Evolutionary conservation across 2,797 vertebrate genomes (phyloP).

Genomic region (Pogonophryne albipinna): DNA sequence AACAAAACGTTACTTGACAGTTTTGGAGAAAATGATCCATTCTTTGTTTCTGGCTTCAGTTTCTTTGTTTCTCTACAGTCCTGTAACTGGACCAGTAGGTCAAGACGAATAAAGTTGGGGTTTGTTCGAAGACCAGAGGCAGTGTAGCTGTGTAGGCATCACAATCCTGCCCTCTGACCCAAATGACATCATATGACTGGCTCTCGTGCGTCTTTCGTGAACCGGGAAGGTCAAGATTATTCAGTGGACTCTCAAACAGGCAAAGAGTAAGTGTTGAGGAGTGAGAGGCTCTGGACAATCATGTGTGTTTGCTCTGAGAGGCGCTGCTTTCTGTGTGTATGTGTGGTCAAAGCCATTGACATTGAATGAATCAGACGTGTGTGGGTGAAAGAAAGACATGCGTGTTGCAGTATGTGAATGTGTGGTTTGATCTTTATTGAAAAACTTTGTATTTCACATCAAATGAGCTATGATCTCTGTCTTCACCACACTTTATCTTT

Average conservation of each 20-base stretch:
- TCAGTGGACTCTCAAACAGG: constrained; percentile 77
- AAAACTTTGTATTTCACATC: background rate
- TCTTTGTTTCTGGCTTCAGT: constrained; percentile 43
- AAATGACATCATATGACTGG: constrained; percentile 74
- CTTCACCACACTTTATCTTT: background rate
- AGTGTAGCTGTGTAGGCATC: constrained; percentile 70
- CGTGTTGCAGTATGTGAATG: background rate
- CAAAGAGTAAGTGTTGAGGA: constrained; percentile 63
- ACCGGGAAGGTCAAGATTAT: constrained; percentile 74
- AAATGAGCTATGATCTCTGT: background rate
- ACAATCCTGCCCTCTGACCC: constrained; percentile 63
- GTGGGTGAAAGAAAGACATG: constrained; percentile 1
- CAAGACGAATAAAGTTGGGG: constrained; percentile 48
- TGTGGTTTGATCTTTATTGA: background rate
- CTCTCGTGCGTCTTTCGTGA: constrained; percentile 72
- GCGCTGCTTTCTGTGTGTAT: constrained; percentile 42
- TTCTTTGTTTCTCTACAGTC: constrained; percentile 60
- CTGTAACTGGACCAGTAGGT: constrained; percentile 49
- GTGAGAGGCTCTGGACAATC: constrained; percentile 60
- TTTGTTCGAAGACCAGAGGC: constrained; percentile 61
- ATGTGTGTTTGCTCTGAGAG: constrained; percentile 70
- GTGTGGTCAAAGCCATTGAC: constrained; percentile 24
- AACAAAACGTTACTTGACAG: constrained; percentile 15
- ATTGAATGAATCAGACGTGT: constrained; percentile 6
- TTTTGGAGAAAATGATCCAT: constrained; percentile 41